A percentile compares a stretch with the other conserved stretches of the same genome.
Conservation (phyloP, 2,113 vertebrate species). For the Chroicocephalus ridibundus region DNA sequence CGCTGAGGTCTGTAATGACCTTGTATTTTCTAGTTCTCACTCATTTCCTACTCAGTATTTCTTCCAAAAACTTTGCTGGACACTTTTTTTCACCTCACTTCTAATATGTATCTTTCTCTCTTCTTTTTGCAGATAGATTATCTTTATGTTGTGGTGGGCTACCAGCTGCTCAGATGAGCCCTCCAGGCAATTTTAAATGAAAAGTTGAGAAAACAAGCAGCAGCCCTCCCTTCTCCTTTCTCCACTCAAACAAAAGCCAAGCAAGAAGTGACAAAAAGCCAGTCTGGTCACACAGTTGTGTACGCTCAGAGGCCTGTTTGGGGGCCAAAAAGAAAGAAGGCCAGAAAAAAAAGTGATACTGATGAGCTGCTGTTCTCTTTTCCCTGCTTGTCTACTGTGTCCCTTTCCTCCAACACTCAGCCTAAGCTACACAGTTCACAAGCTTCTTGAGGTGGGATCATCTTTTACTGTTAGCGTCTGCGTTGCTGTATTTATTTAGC, state of each 20-base stretch:
- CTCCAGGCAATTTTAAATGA: not conserved
- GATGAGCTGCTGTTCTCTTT: not conserved
- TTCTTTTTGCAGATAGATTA: not conserved
- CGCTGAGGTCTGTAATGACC: not conserved
- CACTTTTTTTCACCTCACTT: not conserved
- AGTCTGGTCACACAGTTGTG: not conserved
- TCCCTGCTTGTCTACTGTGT: not conserved
- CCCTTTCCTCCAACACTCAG: not conserved
- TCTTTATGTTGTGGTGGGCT: not conserved
- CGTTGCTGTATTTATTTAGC: not conserved
- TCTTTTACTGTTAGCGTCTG: not conserved
- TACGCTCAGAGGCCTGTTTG: not conserved
- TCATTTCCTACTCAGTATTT: not conserved
- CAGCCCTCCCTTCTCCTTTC: not conserved
- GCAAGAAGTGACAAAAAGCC: not conserved
- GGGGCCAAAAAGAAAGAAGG: not conserved
- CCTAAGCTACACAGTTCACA: not conserved
- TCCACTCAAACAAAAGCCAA: not conserved
- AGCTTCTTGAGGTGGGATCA: not conserved
- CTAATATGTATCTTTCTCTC: not conserved
- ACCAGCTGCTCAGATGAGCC: not conserved
- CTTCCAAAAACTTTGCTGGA: not conserved
- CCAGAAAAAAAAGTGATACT: not conserved
- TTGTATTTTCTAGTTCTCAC: not conserved
- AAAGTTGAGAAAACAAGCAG: not conserved